These are phyloP conservation scores for Enteromius afrohamiltoni DNA, from an alignment of 2,797 vertebrate species.

Conservation along the genomic window DNA sequence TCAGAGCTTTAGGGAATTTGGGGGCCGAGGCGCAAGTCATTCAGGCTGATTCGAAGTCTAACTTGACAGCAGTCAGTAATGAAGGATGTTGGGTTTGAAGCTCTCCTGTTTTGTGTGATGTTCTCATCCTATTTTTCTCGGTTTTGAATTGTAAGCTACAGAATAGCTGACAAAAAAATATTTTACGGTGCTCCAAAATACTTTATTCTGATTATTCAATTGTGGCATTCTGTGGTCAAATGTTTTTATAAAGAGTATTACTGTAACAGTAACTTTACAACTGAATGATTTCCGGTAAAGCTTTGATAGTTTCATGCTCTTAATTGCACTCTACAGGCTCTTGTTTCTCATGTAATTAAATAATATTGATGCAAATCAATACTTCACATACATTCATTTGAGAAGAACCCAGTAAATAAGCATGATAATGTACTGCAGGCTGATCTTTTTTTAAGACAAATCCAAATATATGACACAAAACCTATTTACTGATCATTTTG, in stretches of 20 bases:
- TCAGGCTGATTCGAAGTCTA: conserved; percentile 49
- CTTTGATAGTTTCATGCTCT: background rate
- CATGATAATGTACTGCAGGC: background rate
- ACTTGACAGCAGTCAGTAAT: conserved; percentile 21
- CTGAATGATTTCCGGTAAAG: background rate
- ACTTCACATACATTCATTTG: background rate
- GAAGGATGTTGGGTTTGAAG: conserved; percentile 2
- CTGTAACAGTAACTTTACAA: background rate
- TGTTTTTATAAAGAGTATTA: background rate
- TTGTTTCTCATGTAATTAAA: background rate
- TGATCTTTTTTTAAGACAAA: conserved; percentile 9
- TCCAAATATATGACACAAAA: too few relatives aligned
- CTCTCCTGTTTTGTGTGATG: background rate
- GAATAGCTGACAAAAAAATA: background rate
- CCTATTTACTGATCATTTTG: too few relatives aligned
- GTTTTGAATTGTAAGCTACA: conserved; percentile 26
- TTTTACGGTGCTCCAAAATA: background rate
- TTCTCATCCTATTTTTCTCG: background rate
- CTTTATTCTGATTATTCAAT: background rate
- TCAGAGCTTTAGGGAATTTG: conserved; percentile 56
- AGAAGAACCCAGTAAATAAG: background rate
- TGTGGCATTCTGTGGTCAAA: background rate
- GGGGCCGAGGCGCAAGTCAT: conserved; percentile 46
- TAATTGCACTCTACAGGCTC: background rate
- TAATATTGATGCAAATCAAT: background rate